Percentiles rank a stretch among this genome's conserved stretches.
Conservation (phyloP, 2,797 vertebrate species). For the Eleutherodactylus coqui region DNA sequence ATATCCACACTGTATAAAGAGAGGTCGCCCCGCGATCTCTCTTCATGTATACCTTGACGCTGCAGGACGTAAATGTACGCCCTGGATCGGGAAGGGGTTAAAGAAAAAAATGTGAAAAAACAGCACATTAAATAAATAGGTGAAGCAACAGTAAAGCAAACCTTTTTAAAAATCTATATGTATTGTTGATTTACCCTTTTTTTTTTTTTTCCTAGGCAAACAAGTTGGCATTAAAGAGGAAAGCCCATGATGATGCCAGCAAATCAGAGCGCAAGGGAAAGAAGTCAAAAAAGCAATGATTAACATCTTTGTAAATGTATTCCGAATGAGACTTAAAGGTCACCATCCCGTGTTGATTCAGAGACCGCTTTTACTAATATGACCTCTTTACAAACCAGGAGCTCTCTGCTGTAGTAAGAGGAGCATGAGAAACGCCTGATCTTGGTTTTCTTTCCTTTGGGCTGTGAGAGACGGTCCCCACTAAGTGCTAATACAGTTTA, state of each 20-base stretch:
- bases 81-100: no score
- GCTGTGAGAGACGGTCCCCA: not conserved
- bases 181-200: no score
- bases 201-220: constrained; percentile 81
- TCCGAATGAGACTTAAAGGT: not conserved
- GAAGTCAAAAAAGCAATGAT: constrained; percentile 77
- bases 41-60: no score
- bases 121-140: not conserved
- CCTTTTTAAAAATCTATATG: no score
- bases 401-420: not conserved
- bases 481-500: not conserved
- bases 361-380: not conserved
- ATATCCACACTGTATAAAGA: no score
- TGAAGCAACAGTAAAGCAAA: not conserved
- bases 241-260: constrained; percentile 83
- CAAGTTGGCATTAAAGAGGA: constrained; percentile 92
- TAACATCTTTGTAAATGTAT: not conserved
- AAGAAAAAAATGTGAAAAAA: no score
- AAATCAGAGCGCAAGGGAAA: constrained; percentile 84
- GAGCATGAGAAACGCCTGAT: not conserved
- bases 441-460: not conserved
- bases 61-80: no score
- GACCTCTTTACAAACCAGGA: not conserved
- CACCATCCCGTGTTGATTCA: not conserved
- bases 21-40: no score